Base-by-base conservation (phyloP, 2,888 invertebrate species). In the Pandemis corylana region DNA sequence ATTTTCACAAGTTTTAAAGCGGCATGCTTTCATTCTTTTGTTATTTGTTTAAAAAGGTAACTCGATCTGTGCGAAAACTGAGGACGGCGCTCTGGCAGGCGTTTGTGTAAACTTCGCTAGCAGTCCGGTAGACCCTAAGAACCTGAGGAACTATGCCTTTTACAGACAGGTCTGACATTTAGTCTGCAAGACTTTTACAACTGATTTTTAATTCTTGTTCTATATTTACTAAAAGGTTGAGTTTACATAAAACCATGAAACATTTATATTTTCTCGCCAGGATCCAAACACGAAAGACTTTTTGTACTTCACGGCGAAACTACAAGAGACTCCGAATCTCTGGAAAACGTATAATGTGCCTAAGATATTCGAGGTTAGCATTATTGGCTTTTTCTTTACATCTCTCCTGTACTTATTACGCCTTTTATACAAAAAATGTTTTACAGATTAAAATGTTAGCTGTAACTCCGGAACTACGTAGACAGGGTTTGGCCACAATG, bases 251-350 rank as follows among this genome's bases (percentile, higher is more conserved):
- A 46, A n/a, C 9, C 9, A 51, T 13, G n/a, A 51, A 3, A 20
- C 15, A 56, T 7, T 20, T 3, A 20, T 9, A 20, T 56, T 20
- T 63, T 62, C 41, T 71, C 49, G 41, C 53, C 68, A 93, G 94
- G 89, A 94, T 79, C 88, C 86, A 2, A 87, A 92, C 75, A 90
- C 89, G 1, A 94, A 93, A 78, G 93, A 94, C 73, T 92, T 93
- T 69, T 78, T 94, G 5, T 87, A 89, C 72, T 94, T 93, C 75
- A 88, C 80, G 46, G 93, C 94, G 4, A 93, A 90, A 77, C 76
- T 94, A 41, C 93, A 93, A 78, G 93, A 94, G 77, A 92, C 91
- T 0, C 93, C 93, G 2, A 93, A 93, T 78, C 85, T 94, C 9
- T 94, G 93, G 94, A 82, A 89, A 13, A 78, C 85, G 5, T 93